Evolutionary conservation across 2,888 invertebrate species (phyloP).

Genomic region (Nebria brevicollis): DNA sequence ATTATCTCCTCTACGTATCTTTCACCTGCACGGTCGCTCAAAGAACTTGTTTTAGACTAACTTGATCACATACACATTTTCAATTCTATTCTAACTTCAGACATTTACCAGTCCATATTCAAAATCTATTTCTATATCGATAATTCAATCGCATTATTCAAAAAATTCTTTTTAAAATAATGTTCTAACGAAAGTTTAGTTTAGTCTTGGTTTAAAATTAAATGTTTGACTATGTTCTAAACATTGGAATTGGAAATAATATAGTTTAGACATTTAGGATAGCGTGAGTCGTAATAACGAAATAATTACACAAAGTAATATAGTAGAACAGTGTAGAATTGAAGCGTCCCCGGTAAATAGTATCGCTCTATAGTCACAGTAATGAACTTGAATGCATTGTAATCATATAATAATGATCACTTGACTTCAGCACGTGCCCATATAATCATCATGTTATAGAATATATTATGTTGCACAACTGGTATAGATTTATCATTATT

Average conservation of each 20-base stretch:
- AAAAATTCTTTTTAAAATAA: no score
- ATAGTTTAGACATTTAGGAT: background rate
- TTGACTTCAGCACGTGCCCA: conserved; percentile 2
- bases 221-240: no score
- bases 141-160: no score
- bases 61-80: background rate
- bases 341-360: conserved; percentile 16
- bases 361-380: background rate
- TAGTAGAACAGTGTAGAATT: background rate
- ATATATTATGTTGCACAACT: conserved; percentile 2
- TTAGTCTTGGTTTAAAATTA: no score
- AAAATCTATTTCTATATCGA: no score
- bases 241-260: no score
- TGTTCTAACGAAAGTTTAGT: no score
- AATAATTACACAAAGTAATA: no score
- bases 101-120: no score
- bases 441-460: conserved; percentile 14
- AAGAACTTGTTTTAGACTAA: conserved; percentile 1
- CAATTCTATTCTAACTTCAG: background rate
- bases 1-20: conserved; percentile 56
- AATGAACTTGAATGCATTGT: conserved; percentile 15
- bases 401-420: conserved; percentile 14
- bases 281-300: background rate
- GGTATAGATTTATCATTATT: background rate
- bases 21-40: conserved; percentile 34